Conservation (phyloP, 1,140 invertebrate species). For the Venustaconcha ellipsiformis region DNA sequence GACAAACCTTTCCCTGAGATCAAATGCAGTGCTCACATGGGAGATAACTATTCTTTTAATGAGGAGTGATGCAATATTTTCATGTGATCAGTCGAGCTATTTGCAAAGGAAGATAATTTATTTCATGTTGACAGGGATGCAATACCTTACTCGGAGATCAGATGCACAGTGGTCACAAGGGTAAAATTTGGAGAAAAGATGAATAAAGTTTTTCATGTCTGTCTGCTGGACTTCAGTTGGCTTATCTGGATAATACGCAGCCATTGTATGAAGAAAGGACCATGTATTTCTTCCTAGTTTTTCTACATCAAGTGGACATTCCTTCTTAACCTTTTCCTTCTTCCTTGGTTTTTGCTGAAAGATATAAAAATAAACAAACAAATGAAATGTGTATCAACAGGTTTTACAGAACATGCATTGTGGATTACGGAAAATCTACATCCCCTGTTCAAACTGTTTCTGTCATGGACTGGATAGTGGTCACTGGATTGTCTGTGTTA, state of each 20-base stretch:
- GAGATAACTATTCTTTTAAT: no score
- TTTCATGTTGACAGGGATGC: neutral
- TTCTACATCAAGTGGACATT: conserved; percentile 69
- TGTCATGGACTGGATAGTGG: no score
- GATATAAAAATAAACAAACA: conserved; percentile 5
- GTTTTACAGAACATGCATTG: neutral
- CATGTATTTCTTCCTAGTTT: conserved; percentile 78
- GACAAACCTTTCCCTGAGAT: no score
- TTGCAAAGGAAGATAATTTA: neutral
- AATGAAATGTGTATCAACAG: neutral
- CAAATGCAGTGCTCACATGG: no score
- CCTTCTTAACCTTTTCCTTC: conserved; percentile 9
- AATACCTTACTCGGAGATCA: conserved; percentile 74
- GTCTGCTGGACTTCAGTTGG: conserved; percentile 80
- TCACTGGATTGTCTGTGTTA: no score
- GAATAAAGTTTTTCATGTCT: conserved; percentile 87
- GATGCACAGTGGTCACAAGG: conserved; percentile 94
- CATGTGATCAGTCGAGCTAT: no score
- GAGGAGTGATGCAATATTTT: no score
- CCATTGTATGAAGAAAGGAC: conserved; percentile 97
- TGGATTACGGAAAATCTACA: no score
- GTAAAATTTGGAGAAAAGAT: conserved; percentile 91
- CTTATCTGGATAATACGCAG: conserved; percentile 92
- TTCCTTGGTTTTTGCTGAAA: neutral
- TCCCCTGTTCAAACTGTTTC: no score